phyloP scores from a whole-genome alignment of 2,888 invertebrate genomes.

The Drosophila tanythrix region DNA sequence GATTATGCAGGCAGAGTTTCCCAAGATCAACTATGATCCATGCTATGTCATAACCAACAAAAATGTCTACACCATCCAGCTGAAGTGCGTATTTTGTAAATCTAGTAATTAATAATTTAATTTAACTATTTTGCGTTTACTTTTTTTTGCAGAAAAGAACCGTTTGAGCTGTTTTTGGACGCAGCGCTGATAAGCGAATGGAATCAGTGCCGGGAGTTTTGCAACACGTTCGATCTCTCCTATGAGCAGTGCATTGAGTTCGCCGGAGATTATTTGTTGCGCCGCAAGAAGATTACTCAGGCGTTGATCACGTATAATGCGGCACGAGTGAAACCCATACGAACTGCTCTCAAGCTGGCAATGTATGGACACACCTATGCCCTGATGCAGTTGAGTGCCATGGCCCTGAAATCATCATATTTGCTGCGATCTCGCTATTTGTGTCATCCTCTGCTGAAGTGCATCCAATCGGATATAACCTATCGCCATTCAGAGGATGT shows the following conservation, averaged over 20 bases:
- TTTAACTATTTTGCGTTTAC: neutral
- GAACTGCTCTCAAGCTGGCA: conserved; percentile 85
- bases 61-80: conserved; percentile 84
- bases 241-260: conserved; percentile 87
- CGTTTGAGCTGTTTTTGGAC: conserved; percentile 83
- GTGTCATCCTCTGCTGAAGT: conserved; percentile 76
- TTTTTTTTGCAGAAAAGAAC: conserved; percentile 76
- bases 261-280: conserved; percentile 92
- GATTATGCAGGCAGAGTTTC: conserved; percentile 84
- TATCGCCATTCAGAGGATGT: conserved; percentile 84
- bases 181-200: conserved; percentile 82
- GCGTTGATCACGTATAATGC: conserved; percentile 93
- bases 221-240: conserved; percentile 84
- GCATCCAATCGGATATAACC: conserved; percentile 78
- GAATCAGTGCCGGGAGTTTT: conserved; percentile 84
- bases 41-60: conserved; percentile 85
- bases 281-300: conserved; percentile 90
- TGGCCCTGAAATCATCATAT: conserved; percentile 84
- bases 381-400: conserved; percentile 85
- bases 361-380: conserved; percentile 85
- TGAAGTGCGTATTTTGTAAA: conserved; percentile 70
- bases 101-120: neutral
- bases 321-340: conserved; percentile 87
- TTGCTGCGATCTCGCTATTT: conserved; percentile 82
- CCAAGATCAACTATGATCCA: conserved; percentile 84